phyloP scores from a whole-genome alignment of 2,797 vertebrate genomes.

The Fringilla coelebs region DNA sequence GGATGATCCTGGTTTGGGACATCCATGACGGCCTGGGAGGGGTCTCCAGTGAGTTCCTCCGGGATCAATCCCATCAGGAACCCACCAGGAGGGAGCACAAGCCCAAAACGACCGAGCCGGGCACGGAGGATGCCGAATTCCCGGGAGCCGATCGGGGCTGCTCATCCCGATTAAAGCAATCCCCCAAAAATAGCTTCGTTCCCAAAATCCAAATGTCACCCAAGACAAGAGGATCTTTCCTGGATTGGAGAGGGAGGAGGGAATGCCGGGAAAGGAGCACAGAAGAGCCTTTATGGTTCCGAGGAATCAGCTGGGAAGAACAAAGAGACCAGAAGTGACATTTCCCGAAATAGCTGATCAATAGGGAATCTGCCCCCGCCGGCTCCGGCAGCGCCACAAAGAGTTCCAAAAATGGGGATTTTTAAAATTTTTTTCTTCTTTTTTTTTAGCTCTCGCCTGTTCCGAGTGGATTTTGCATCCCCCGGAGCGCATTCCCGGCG shows the following conservation, averaged over 20 bases:
- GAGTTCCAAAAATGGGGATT: neutral
- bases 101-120: fast-evolving
- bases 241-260: neutral
- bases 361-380: neutral
- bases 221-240: neutral
- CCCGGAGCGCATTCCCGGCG: fast-evolving
- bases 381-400: neutral
- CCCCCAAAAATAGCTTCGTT: neutral
- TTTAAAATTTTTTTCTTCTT: neutral
- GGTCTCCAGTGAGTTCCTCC: fast-evolving
- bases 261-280: neutral
- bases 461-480: neutral
- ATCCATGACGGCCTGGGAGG: fast-evolving
- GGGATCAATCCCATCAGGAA: neutral
- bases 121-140: fast-evolving
- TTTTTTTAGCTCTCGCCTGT: neutral
- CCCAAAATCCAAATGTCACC: neutral
- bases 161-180: neutral
- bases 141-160: neutral
- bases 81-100: neutral
- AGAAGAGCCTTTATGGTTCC: neutral
- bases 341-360: neutral
- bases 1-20: fast-evolving
- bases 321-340: neutral
- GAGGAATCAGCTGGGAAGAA: neutral